Percentiles rank a stretch among this genome's conserved stretches.
Conservation (phyloP, 23 tunicate genomes). For the Ascidia mentula region DNA sequence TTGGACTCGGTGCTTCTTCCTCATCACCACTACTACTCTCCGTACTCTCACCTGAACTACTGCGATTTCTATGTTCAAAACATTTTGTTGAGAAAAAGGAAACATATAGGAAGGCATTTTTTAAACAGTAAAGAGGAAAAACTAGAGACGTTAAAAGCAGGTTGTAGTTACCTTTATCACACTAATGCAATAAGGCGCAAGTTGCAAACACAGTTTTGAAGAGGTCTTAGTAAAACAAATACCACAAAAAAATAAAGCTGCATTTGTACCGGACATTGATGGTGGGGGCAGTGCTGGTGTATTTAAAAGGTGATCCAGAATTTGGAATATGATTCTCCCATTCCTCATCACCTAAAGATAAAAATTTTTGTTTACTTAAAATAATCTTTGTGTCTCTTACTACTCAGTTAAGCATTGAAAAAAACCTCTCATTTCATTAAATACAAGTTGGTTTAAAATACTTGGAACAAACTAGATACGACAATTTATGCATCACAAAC, state of each 20-base stretch:
- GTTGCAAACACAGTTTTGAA: too few relatives aligned
- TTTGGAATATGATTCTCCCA: conserved; percentile 53
- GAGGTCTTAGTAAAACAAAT: too few relatives aligned
- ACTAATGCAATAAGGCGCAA: too few relatives aligned
- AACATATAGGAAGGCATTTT: too few relatives aligned
- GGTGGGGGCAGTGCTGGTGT: conserved; percentile 49
- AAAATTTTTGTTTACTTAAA: too few relatives aligned
- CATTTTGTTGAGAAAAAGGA: too few relatives aligned
- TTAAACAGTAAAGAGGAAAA: too few relatives aligned
- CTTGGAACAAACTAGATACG: not conserved
- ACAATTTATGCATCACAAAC: not conserved
- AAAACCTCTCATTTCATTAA: not conserved
- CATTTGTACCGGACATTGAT: conserved; percentile 73
- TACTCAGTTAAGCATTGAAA: not conserved
- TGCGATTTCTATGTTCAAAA: too few relatives aligned
- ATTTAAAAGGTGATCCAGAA: conserved; percentile 38
- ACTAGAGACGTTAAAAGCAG: too few relatives aligned
- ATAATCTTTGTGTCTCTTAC: not conserved
- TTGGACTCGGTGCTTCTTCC: not conserved
- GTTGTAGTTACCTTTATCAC: too few relatives aligned
- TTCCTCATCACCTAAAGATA: conserved; percentile 63
- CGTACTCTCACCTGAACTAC: conserved; percentile 24
- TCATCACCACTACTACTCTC: conserved; percentile 60
- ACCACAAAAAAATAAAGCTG: too few relatives aligned
- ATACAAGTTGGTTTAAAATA: not conserved